These are phyloP conservation scores for Eubucco bourcierii DNA, from an alignment of 2,113 vertebrate genomes.

Conservation along the genomic window DNA sequence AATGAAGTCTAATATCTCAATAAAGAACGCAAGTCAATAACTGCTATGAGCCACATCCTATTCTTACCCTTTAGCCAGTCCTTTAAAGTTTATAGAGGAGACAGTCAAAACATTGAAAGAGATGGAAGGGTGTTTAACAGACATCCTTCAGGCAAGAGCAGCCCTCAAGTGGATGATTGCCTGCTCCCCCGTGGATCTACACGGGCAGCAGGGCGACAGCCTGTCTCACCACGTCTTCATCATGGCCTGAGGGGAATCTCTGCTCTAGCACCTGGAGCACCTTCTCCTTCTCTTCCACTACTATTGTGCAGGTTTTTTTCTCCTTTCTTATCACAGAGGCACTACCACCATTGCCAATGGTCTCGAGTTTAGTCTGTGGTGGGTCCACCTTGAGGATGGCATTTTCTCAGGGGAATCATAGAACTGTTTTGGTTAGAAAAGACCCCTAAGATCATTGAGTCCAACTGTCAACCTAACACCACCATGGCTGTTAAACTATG, in stretches of 20 bases:
- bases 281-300: not conserved
- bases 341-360: not conserved
- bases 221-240: not conserved
- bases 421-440: too few relatives aligned
- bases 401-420: too few relatives aligned
- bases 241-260: not conserved
- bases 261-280: not conserved
- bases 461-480: too few relatives aligned
- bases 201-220: not conserved
- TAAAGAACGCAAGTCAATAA: conserved; percentile 1
- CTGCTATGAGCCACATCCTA: not conserved
- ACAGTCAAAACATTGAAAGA: not conserved
- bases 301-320: not conserved
- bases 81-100: not conserved
- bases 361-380: not conserved
- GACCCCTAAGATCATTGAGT: too few relatives aligned
- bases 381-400: not conserved
- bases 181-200: too few relatives aligned
- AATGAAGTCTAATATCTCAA: not conserved
- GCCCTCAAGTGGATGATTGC: too few relatives aligned
- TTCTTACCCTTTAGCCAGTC: not conserved
- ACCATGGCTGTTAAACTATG: too few relatives aligned
- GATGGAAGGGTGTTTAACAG: not conserved
- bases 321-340: not conserved
- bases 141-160: not conserved